phyloP scores from a whole-genome alignment of 2,113 vertebrate genomes.

The Phocoena phocoena region DNA sequence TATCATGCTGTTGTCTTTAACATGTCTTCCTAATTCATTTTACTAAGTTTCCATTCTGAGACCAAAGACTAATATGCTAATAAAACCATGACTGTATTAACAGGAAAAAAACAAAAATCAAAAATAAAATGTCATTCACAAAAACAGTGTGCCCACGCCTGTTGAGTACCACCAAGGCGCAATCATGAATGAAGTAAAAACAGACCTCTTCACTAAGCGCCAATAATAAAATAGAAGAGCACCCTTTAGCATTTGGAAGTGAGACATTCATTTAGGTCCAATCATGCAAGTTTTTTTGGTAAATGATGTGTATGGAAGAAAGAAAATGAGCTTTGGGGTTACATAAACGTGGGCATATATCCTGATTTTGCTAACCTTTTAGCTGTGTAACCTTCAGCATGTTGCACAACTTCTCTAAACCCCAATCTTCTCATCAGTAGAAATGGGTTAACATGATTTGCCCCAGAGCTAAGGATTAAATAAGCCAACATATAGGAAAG shows the following conservation, averaged over 20 bases:
- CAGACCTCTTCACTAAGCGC: neutral
- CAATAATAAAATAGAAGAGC: neutral
- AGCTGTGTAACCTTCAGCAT: neutral
- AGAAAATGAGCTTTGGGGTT: neutral
- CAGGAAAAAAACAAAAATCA: neutral
- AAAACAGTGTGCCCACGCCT: neutral
- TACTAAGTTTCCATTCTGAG: neutral
- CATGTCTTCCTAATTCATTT: neutral
- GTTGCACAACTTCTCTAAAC: neutral
- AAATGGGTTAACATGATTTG: neutral
- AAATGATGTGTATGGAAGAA: neutral
- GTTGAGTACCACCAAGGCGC: neutral
- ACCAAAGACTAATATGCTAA: neutral
- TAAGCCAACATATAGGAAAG: neutral
- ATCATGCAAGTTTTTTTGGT: neutral
- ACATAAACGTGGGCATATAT: neutral
- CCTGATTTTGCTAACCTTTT: neutral
- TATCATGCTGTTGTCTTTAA: neutral
- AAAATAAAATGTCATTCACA: neutral
- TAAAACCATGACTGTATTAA: neutral
- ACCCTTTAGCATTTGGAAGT: neutral
- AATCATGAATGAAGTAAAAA: neutral
- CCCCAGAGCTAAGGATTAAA: neutral
- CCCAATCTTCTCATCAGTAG: neutral
- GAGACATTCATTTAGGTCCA: neutral